Evolutionary conservation across 2,888 invertebrate species (phyloP).

Genomic region (Periphyllus acericola): DNA sequence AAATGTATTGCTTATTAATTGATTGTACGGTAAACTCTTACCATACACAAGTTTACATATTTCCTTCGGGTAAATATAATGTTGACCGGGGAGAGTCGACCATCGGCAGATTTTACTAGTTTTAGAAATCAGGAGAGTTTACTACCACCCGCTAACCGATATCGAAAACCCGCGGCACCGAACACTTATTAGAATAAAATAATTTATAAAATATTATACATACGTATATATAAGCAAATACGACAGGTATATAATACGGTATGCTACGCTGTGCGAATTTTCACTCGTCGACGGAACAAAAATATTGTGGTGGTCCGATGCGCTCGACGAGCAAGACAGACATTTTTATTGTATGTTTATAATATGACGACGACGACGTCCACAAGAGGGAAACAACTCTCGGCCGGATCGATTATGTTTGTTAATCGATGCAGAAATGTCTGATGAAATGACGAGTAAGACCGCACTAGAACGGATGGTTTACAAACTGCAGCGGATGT

Average conservation of each 20-base stretch:
- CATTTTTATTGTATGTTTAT: not conserved
- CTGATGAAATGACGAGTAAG: constrained; percentile 8
- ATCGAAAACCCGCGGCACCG: not conserved
- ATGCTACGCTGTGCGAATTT: not conserved
- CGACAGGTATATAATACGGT: too few relatives aligned
- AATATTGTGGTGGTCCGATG: constrained; percentile 36
- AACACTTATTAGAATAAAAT: too few relatives aligned
- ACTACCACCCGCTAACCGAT: too few relatives aligned
- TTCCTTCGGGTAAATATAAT: too few relatives aligned
- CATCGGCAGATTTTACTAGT: too few relatives aligned
- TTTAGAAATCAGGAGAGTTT: too few relatives aligned
- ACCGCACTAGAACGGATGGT: not conserved
- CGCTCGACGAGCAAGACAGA: constrained; percentile 19
- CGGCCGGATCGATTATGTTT: constrained; percentile 48
- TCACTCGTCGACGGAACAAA: not conserved
- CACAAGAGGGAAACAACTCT: not conserved
- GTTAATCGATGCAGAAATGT: constrained; percentile 57
- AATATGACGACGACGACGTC: not conserved
- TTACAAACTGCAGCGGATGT: not conserved
- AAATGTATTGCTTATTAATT: too few relatives aligned
- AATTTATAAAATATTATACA: too few relatives aligned
- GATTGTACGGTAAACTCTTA: too few relatives aligned
- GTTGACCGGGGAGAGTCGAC: too few relatives aligned
- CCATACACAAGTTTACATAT: too few relatives aligned
- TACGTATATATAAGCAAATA: too few relatives aligned